Base-by-base conservation (phyloP, 2,797 vertebrate genomes). In the Hoplostethus mediterraneus region DNA sequence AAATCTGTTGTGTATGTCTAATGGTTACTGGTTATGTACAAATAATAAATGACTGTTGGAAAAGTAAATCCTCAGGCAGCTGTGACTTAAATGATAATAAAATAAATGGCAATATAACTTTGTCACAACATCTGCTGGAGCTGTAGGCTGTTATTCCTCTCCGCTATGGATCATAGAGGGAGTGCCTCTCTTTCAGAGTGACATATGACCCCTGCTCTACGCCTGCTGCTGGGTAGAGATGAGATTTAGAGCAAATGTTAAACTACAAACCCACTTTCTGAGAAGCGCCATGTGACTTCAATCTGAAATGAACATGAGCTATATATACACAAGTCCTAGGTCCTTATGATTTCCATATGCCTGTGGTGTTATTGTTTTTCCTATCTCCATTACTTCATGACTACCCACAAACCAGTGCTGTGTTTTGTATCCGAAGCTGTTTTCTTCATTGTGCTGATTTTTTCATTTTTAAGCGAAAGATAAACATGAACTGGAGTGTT, bases 331-430 rank as follows among this genome's bases (percentile, higher is more conserved):
- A 86, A 87, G 89, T 75, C 87, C 75, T 60, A 45, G 69, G 28
- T 72, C 74, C 60, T 94, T 93, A 95, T 94, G 92, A 88, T 91
- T 95, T 94, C 94, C 94, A 95, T 93, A 94, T 95, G 94, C 67
- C 75, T 84, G 71, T 73, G 67, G 79, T 90, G 87, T 91, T 92
- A 82, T 92, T 91, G 89, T 92, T 93, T 92, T 90, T 87, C 87
- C 87, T 83, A 76, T 86, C 81, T 85, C 82, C 85, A 87, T 92
- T 93, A 90, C 90, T 89, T 88, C 84, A 89, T 77, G 82, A 84
- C 75, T 84, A 66, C 75, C 86, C 72, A 53, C 76, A 21, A 84
- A 80, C 73, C 79, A 67, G 71, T 3, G 40, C 73, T 71, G 10
- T 57, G 67, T 67, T 75, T 82, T 58, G 54, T 63, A 81, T 83